phyloP scores from a whole-genome alignment of 2,888 invertebrate genomes.

The Galerucella nymphaeae region DNA sequence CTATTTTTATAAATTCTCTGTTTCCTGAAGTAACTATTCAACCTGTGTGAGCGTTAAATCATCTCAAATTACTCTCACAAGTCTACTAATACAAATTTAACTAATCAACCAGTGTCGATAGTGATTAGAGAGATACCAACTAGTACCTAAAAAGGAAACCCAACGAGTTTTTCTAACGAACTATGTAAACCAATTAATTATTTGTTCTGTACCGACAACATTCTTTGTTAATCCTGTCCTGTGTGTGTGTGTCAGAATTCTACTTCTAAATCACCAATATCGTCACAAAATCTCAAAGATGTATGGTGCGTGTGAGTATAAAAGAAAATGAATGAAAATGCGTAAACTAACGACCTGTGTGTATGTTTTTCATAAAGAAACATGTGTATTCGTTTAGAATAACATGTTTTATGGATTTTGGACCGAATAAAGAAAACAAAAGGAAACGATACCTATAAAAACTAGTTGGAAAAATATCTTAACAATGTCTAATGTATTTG shows the following conservation, averaged over 20 bases:
- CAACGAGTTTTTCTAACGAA: constrained; percentile 15
- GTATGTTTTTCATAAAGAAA: constrained; percentile 44
- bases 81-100: background rate
- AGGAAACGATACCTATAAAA: constrained; percentile 38
- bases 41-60: background rate
- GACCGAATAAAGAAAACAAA: constrained; percentile 36
- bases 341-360: constrained; percentile 47
- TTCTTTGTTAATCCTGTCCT: constrained; percentile 33
- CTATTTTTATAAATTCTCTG: background rate
- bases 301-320: constrained; percentile 41
- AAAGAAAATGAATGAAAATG: constrained; percentile 41
- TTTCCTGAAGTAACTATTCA: background rate
- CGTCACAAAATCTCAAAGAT: constrained; percentile 38
- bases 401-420: constrained; percentile 47
- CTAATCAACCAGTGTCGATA: constrained; percentile 3
- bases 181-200: constrained; percentile 1
- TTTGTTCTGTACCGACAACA: constrained; percentile 14
- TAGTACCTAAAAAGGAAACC: background rate
- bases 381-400: constrained; percentile 48
- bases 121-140: constrained; percentile 6
- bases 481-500: constrained; percentile 14
- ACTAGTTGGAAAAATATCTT: constrained; percentile 8
- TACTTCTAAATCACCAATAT: constrained; percentile 44
- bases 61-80: background rate
- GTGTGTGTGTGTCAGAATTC: constrained; percentile 32